A percentile compares a stretch with the other conserved stretches of the same genome.
Conservation (phyloP, 2,797 vertebrate genomes). For the Cyprinodon diabolis region DNA sequence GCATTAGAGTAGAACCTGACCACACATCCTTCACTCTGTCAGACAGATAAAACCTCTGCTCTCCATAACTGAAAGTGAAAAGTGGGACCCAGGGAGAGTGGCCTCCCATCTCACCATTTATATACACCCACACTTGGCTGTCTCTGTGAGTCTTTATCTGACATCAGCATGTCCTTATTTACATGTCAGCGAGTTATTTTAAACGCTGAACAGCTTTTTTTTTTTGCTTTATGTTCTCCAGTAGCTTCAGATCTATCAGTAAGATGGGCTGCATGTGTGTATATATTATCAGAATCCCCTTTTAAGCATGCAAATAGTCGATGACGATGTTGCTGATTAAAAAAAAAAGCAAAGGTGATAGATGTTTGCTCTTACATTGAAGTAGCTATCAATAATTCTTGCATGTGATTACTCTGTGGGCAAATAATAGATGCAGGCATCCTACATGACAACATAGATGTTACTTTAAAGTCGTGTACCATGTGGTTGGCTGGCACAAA, state of each 20-base stretch:
- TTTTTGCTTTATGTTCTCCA: constrained; percentile 19
- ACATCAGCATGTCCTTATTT: constrained; percentile 32
- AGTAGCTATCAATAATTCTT: constrained; percentile 99
- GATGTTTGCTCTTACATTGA: constrained; percentile 98
- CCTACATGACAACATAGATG: too few relatives aligned
- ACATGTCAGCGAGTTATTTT: constrained; percentile 1
- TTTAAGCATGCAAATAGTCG: constrained; percentile 90
- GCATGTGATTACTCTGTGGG: constrained; percentile 96
- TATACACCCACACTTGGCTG: constrained; percentile 44
- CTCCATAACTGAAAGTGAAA: constrained; percentile 70
- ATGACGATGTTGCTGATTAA: constrained; percentile 98
- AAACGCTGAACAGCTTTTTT: neutral
- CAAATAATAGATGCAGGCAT: constrained; percentile 74
- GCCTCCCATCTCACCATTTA: constrained; percentile 52
- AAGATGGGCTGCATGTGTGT: constrained; percentile 72
- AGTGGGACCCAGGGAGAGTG: constrained; percentile 22
- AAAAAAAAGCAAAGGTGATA: constrained; percentile 90
- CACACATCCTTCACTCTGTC: constrained; percentile 98
- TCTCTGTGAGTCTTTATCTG: constrained; percentile 35
- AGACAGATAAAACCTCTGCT: constrained; percentile 88
- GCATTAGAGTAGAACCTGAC: constrained; percentile 98
- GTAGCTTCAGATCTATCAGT: constrained; percentile 31
- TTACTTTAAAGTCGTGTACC: too few relatives aligned
- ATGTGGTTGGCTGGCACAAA: too few relatives aligned
- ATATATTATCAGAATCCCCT: constrained; percentile 86